Base-by-base conservation (phyloP, 1,140 invertebrate species). In the Neodiprion fabricii region DNA sequence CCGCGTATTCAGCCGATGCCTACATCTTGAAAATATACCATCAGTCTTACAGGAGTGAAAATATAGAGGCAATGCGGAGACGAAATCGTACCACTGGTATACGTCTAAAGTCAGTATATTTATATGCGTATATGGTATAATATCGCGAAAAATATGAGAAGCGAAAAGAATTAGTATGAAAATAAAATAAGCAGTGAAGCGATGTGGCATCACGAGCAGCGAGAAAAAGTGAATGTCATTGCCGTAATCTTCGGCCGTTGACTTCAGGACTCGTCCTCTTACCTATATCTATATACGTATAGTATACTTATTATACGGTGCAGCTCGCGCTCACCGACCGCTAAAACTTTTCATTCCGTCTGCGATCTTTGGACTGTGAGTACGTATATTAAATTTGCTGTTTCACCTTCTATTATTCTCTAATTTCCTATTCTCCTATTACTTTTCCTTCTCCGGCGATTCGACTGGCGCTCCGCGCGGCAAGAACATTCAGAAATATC, bases 201-300 rank as follows among this genome's bases (percentile, higher is more conserved):
- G 78, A 80, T 78, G 53, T 61, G 81, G 82, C 73, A 80, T 81
- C 79, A 80, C 79, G 78, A 81, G 72, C 50, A 79, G 80, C 84
- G 81, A 87, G 84, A 88, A 88, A 88, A 88, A 87, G 86, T 86
- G 86, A 88, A 87, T 88, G 86, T 88, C 87, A 88, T 88, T 88
- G 87, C 85, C 86, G 87, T 88, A 88, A 88, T 88, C 86, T 87
- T 88, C 86, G 87, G 86, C 83, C 87, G 82, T 88, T 88, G 86
- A 88, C 87, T 88, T 87, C 84, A 79, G 83, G 82, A 75, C 81
- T 83, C 66, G 77, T 83, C 79, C 79, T 80, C 80, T 82, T 76
- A 78, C 81, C 77, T 80, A 80, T 81, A 76, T 40, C n/a, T 14
- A 17, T 73, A 73, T 71, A 66, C 71, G 28, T 21, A 72, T 61